These are phyloP conservation scores for Phalacrocorax pelagicus DNA, from an alignment of 2,113 vertebrate species.

Conservation along the genomic window DNA sequence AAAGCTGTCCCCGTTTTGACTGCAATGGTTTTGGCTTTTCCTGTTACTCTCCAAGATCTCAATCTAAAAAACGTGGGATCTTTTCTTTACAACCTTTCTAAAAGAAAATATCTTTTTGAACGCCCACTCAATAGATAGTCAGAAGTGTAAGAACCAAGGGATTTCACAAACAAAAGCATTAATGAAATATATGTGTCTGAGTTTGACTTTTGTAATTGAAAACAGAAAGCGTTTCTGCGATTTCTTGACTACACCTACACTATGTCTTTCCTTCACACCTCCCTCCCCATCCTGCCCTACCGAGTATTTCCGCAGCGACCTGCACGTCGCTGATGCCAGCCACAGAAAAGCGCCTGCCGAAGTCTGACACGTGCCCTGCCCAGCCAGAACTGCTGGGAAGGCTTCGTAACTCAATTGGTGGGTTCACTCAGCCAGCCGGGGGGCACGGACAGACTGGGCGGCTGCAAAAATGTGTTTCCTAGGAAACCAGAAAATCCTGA, in stretches of 20 bases:
- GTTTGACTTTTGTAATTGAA: not conserved
- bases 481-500: slow-evolving; percentile 13
- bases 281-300: not conserved
- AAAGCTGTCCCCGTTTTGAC: not conserved
- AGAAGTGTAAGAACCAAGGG: not conserved
- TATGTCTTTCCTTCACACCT: not conserved
- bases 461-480: not conserved
- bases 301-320: not conserved
- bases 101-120: not conserved
- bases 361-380: not conserved
- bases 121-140: not conserved
- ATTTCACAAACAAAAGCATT: not conserved
- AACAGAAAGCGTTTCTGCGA: not conserved
- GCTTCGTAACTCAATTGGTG: not conserved
- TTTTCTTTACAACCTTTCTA: not conserved
- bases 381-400: not conserved
- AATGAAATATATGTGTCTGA: not conserved
- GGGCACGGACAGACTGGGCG: not conserved
- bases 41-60: not conserved
- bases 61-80: not conserved
- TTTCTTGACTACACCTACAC: not conserved
- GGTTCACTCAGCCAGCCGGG: not conserved
- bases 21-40: not conserved
- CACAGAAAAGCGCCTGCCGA: not conserved
- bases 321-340: not conserved